Evolutionary conservation across 2,797 vertebrate species (phyloP).

Genomic region (Artibeus lituratus): DNA sequence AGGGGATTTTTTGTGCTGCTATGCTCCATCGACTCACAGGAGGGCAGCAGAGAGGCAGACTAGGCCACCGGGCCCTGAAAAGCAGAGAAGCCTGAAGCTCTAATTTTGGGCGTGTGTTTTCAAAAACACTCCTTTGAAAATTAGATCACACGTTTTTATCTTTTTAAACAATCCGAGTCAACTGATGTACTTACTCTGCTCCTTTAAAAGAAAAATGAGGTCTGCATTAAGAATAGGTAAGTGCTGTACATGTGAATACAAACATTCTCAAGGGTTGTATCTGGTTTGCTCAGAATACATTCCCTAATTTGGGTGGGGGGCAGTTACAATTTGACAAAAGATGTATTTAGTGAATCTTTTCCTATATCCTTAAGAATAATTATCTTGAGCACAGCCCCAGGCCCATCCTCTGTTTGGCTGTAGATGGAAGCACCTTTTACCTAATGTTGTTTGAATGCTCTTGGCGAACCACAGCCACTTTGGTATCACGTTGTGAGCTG

Average conservation of each 20-base stretch:
- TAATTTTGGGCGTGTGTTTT: slow-evolving; percentile 64
- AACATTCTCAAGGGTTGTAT: background rate
- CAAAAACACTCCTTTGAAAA: slow-evolving; percentile 60
- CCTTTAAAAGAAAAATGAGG: slow-evolving; percentile 30
- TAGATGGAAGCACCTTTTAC: background rate
- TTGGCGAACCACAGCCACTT: background rate
- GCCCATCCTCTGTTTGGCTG: background rate
- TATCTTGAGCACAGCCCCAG: background rate
- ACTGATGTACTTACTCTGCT: slow-evolving; percentile 14
- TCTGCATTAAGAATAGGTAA: slow-evolving; percentile 11
- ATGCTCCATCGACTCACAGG: slow-evolving; percentile 57
- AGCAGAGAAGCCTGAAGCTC: slow-evolving; percentile 34
- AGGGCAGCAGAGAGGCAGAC: slow-evolving; percentile 74
- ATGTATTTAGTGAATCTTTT: background rate
- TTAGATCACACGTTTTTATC: slow-evolving; percentile 25
- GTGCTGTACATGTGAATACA: background rate
- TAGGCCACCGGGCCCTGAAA: background rate
- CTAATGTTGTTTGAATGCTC: background rate
- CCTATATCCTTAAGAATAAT: background rate
- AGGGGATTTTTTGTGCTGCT: slow-evolving; percentile 38
- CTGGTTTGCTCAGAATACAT: background rate
- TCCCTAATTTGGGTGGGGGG: background rate
- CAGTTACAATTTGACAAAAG: background rate
- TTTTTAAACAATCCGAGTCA: slow-evolving; percentile 40
- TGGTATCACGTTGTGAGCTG: background rate